These are phyloP conservation scores for Noctuana brunneofusca DNA, from an alignment of 2,888 invertebrate species.

Conservation along the genomic window DNA sequence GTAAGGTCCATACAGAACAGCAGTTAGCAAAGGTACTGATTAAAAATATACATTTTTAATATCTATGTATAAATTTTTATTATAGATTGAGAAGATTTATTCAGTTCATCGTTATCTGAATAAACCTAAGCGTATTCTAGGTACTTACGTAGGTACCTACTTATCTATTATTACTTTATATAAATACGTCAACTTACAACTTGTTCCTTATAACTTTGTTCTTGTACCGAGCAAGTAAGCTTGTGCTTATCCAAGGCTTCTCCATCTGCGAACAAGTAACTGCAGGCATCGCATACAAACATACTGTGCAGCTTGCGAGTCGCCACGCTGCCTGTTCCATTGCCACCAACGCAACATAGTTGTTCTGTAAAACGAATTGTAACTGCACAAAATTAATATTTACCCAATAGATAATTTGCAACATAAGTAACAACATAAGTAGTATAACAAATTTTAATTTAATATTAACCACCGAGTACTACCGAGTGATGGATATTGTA, in stretches of 20 bases:
- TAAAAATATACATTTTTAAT: no score
- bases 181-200: slow-evolving; percentile 38
- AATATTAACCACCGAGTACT: no score
- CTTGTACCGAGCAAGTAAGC: slow-evolving; percentile 52
- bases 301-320: slow-evolving; percentile 63
- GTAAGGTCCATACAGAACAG: no score
- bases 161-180: background rate
- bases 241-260: slow-evolving; percentile 68
- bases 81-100: no score
- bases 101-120: no score
- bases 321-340: slow-evolving; percentile 56
- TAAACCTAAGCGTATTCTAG: no score
- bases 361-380: slow-evolving; percentile 53
- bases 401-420: background rate
- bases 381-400: background rate
- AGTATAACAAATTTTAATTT: no score
- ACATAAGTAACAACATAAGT: no score
- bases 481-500: no score
- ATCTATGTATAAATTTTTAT: no score
- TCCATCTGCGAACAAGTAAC: slow-evolving; percentile 67
- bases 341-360: slow-evolving; percentile 62
- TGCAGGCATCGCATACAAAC: slow-evolving; percentile 74
- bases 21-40: no score
- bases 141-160: no score
- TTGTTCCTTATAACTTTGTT: slow-evolving; percentile 48